phyloP scores from a whole-genome alignment of 2,797 vertebrate genomes.

The Sebastes cheni region DNA sequence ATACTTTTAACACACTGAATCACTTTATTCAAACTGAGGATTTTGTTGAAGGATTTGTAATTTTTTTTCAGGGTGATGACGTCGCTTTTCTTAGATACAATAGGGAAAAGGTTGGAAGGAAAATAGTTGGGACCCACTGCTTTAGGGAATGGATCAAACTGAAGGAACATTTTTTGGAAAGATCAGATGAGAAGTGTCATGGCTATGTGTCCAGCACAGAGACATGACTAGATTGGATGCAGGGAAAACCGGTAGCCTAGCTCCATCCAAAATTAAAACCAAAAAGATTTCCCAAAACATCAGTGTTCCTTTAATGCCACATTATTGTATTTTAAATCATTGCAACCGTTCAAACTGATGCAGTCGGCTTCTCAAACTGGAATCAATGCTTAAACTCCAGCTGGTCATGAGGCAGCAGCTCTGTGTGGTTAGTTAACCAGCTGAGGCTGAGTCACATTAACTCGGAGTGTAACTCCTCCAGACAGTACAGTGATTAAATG shows the following conservation, averaged over 20 bases:
- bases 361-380: neutral
- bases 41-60: no score
- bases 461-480: neutral
- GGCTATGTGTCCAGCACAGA: neutral
- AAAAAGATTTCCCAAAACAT: neutral
- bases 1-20: no score
- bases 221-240: neutral
- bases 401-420: neutral
- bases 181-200: neutral
- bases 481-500: conserved; percentile 37
- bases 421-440: neutral
- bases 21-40: no score
- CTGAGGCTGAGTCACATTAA: neutral
- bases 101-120: no score
- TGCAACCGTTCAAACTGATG: neutral
- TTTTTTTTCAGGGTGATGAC: no score
- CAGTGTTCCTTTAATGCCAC: neutral
- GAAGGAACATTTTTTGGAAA: neutral
- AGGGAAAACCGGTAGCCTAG: neutral
- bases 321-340: neutral
- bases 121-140: no score
- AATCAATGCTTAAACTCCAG: neutral
- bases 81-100: no score
- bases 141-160: neutral
- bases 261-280: neutral